Evolutionary conservation across 2,888 invertebrate species (phyloP), one percentile per base, ranked within the genome.

Genomic region (Heliconius erato): DNA sequence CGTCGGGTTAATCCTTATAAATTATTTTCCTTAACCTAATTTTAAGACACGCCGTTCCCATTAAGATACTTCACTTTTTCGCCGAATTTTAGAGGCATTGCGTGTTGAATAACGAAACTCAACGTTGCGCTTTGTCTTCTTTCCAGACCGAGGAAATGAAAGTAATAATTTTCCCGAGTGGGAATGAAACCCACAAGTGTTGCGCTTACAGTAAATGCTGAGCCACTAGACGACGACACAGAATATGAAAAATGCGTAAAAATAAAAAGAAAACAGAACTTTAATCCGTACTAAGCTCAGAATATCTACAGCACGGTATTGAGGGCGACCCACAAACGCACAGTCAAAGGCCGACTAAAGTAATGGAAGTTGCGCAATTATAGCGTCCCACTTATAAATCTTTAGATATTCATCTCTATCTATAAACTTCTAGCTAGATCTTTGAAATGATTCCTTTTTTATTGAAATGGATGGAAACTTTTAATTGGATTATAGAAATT

Each of bases 361-460:
- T 81, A 83, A 81, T 65, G 83, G 78, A 65, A 19, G 54, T 49
- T 49, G 68, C 26, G 84, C 76, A 83, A 83, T 84, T 83, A 84
- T 79, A 69, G 72, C 69, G 83, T 78, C 78, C 84, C 77, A 83
- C 65, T 84, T 83, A 32, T 40, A 11, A 54, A 3, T 16, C 79
- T 65, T 49, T 69, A n/a, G 26, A 40, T 69, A 72, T 59, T 59
- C 49, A 26, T 32, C 65, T 67, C 32, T 26, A 28, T 67, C 35
- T 23, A 65, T 49, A 54, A n/a, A n/a, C 54, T 35, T 68, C 14
- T 32, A 49, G 35, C 14, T 32, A 49, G 35, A 54, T 40, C 54
- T 74, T 54, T 63, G 23, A 63, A 35, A 76, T 16, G 69, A 69
- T 69, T 69, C 3, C 11, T 32, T 11, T 69, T 32, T 23, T 35